Evolutionary conservation across 1,140 invertebrate genomes (phyloP).

Genomic region (Wasmannia auropunctata): DNA sequence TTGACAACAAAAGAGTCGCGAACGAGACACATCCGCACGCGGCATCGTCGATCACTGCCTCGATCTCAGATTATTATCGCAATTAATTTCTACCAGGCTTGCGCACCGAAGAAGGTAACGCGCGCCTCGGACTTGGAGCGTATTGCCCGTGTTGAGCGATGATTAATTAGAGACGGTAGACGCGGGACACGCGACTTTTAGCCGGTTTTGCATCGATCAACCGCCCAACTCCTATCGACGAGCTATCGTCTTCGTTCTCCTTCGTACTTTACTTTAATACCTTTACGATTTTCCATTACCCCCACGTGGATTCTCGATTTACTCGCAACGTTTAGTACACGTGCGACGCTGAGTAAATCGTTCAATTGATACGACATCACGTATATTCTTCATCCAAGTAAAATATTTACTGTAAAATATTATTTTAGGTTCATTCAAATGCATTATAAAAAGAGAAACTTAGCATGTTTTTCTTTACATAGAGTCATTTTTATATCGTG

Average conservation of each 20-base stretch:
- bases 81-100: conserved; percentile 73
- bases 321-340: not conserved
- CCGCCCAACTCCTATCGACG: conserved; percentile 53
- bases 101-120: conserved; percentile 71
- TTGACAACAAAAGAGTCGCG: conserved; percentile 56
- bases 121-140: conserved; percentile 61
- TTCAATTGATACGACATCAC: not conserved
- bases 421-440: not conserved
- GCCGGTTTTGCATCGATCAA: conserved; percentile 75
- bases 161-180: conserved; percentile 76
- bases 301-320: not conserved
- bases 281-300: conserved; percentile 34
- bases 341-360: not conserved
- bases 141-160: conserved; percentile 74
- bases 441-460: not conserved
- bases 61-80: conserved; percentile 76
- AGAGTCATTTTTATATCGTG: not conserved
- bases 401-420: not conserved
- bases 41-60: conserved; percentile 68
- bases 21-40: conserved; percentile 67
- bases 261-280: conserved; percentile 20
- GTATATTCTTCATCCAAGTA: not conserved
- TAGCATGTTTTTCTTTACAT: not conserved
- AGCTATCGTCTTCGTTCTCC: conserved; percentile 36
- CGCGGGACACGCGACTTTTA: conserved; percentile 76